Conservation (phyloP, 2,113 vertebrate species). For the Apteryx owenii region DNA sequence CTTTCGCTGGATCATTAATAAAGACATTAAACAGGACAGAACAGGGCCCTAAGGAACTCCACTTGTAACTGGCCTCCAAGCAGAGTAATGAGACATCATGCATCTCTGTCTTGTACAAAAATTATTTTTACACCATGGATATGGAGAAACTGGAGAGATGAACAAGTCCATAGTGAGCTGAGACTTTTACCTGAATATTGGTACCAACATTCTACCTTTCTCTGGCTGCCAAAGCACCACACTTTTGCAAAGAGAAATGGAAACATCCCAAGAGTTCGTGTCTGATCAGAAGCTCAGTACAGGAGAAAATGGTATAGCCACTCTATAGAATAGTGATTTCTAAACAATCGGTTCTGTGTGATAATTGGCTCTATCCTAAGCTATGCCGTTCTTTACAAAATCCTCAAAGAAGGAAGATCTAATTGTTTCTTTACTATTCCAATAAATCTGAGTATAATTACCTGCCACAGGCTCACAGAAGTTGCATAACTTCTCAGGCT, state of each 20-base stretch:
- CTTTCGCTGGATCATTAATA: background rate
- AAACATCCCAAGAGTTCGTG: background rate
- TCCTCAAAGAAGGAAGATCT: background rate
- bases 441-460: slow-evolving; percentile 16
- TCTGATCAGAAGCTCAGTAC: background rate
- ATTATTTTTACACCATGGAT: background rate
- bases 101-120: background rate
- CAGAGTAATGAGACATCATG: background rate
- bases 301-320: background rate
- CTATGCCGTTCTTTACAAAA: background rate
- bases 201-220: background rate
- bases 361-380: background rate
- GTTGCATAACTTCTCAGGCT: background rate
- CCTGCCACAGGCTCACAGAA: background rate
- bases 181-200: background rate
- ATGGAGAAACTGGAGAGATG: background rate
- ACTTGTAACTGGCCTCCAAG: background rate
- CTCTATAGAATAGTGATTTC: background rate
- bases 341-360: background rate
- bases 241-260: background rate
- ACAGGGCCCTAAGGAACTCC: background rate
- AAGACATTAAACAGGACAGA: background rate
- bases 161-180: background rate
- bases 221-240: background rate
- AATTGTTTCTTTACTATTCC: background rate